Conservation (phyloP, 2,888 invertebrate genomes). For the Phengaris arion region DNA sequence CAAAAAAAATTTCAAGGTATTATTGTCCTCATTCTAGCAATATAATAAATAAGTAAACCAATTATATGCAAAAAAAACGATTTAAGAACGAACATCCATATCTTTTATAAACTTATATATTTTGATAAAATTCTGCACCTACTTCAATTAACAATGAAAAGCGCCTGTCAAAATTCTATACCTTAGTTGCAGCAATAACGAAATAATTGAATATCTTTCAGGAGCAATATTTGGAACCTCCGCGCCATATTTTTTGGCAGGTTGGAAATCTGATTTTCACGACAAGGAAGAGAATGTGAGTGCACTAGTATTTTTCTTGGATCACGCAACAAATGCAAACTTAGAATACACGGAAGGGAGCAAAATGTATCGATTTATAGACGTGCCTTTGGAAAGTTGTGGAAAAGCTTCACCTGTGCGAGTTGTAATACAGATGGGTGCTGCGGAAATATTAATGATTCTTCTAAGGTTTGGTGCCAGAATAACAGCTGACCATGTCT, state of each 20-base stretch:
- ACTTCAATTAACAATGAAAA: not conserved
- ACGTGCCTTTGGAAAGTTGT: constrained; percentile 90
- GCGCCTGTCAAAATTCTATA: not conserved
- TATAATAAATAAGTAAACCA: too few species aligned
- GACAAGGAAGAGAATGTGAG: constrained; percentile 88
- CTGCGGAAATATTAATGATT: constrained; percentile 86
- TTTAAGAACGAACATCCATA: too few species aligned
- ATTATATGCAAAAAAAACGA: too few species aligned
- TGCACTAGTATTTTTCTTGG: constrained; percentile 87
- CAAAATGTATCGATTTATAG: constrained; percentile 81
- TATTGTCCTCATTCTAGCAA: too few species aligned
- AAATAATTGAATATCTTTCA: constrained; percentile 54
- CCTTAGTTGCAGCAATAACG: not conserved
- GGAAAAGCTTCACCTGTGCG: constrained; percentile 85
- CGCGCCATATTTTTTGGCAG: constrained; percentile 89
- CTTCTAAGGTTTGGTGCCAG: constrained; percentile 85
- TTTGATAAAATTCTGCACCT: not conserved
- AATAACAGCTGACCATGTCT: constrained; percentile 77
- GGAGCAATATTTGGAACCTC: constrained; percentile 90
- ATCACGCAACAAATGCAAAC: constrained; percentile 85
- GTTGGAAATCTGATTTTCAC: constrained; percentile 92
- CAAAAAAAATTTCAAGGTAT: too few species aligned
- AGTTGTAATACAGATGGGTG: constrained; percentile 86
- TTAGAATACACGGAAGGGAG: constrained; percentile 76
- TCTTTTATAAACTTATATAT: too few species aligned